Percentiles rank a stretch among this genome's conserved stretches.
phyloP scores from a whole-genome alignment of 2,113 vertebrate species.

The Oreocharis arfaki region DNA sequence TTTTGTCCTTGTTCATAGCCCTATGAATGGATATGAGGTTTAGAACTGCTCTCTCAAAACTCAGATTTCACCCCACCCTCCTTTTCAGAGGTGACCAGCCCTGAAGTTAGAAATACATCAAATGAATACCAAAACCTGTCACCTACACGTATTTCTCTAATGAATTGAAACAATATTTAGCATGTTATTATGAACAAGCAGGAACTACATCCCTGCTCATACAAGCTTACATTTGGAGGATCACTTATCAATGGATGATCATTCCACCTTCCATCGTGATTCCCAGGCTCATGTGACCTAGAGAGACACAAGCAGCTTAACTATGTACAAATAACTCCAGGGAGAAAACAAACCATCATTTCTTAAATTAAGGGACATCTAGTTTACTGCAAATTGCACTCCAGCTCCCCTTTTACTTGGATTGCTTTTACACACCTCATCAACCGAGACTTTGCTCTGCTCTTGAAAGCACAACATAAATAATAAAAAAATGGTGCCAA shows the following conservation, averaged over 20 bases:
- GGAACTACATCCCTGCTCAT: neutral
- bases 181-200: neutral
- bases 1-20: constrained; percentile 61
- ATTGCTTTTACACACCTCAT: neutral
- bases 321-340: neutral
- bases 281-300: constrained; percentile 74
- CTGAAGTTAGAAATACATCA: neutral
- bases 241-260: constrained; percentile 63
- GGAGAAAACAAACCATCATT: neutral
- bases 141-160: neutral
- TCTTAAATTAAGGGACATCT: neutral
- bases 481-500: neutral
- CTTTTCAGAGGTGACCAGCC: neutral
- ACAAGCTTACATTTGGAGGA: constrained; percentile 66
- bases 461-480: neutral
- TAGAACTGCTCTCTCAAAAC: neutral
- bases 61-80: neutral
- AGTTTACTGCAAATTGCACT: neutral
- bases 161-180: neutral
- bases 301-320: neutral
- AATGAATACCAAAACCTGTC: neutral
- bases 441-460: neutral
- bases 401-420: neutral
- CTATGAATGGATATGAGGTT: constrained; percentile 36
- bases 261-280: constrained; percentile 71